phyloP scores from a whole-genome alignment of 2,113 vertebrate species.

The Orthochromis indermauri region DNA sequence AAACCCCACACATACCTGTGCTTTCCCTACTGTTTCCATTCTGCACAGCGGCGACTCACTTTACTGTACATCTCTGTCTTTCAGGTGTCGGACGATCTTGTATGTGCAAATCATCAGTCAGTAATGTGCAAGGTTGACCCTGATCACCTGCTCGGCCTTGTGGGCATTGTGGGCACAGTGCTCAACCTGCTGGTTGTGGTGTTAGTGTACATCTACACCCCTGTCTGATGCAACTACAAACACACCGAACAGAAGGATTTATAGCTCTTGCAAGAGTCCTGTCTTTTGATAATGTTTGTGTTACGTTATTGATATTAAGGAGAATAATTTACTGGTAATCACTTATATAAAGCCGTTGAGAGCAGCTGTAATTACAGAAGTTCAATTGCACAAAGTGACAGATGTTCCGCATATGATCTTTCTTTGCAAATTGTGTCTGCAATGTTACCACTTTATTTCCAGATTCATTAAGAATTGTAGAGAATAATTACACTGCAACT shows the following conservation, averaged over 20 bases:
- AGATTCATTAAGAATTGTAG: neutral
- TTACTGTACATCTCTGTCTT: neutral
- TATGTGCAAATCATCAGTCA: neutral
- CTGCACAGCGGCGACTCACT: neutral
- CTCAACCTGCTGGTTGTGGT: conserved; percentile 45
- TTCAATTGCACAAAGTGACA: neutral
- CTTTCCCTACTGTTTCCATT: neutral
- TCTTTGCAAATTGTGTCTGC: neutral
- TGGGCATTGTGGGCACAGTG: conserved; percentile 21
- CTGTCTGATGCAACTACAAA: neutral
- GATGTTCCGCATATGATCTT: neutral
- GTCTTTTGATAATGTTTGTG: neutral
- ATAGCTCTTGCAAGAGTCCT: neutral
- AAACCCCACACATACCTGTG: neutral
- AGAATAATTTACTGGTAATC: neutral
- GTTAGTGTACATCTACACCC: conserved; percentile 28
- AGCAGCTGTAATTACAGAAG: neutral
- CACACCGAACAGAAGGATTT: neutral
- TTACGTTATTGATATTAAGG: neutral
- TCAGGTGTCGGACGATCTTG: neutral
- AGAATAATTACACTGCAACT: neutral
- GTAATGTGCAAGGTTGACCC: neutral
- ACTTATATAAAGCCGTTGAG: neutral
- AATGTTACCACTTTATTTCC: neutral
- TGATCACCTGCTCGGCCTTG: conserved; percentile 9